These are phyloP conservation scores for Danaus melanippus DNA, from an alignment of 1,140 invertebrate species.

Conservation along the genomic window DNA sequence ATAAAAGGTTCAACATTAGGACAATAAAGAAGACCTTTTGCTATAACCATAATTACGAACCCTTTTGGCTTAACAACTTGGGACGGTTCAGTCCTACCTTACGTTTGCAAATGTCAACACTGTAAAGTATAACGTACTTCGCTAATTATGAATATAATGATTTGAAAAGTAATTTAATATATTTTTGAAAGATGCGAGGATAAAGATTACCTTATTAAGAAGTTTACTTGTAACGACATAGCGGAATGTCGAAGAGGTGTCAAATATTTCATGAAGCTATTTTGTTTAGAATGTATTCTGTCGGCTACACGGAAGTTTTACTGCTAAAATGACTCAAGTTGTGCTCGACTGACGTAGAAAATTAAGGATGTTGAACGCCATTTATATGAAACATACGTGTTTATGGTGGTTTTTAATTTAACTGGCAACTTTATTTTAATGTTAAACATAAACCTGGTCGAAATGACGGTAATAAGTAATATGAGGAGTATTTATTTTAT, in stretches of 20 bases:
- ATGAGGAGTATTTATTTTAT: no score
- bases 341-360: constrained; percentile 35
- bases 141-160: no score
- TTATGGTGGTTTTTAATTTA: constrained; percentile 29
- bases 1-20: constrained; percentile 50
- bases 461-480: no score
- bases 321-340: constrained; percentile 45
- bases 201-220: no score
- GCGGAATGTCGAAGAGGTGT: constrained; percentile 17
- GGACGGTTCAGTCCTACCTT: constrained; percentile 31
- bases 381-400: constrained; percentile 31
- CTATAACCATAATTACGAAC: constrained; percentile 55
- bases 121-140: constrained; percentile 32
- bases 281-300: constrained; percentile 35
- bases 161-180: no score
- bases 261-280: constrained; percentile 39
- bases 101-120: constrained; percentile 34
- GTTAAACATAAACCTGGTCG: no score
- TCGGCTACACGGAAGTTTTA: constrained; percentile 30
- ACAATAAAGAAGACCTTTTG: constrained; percentile 55
- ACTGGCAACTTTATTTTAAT: no score
- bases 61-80: constrained; percentile 55
- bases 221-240: constrained; percentile 1
- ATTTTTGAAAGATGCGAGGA: no score
- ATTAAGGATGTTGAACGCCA: constrained; percentile 38